Evolutionary conservation across 2,797 vertebrate genomes (phyloP), one percentile per base, ranked within the genome.

Genomic region (Sarcophilus harrisii): DNA sequence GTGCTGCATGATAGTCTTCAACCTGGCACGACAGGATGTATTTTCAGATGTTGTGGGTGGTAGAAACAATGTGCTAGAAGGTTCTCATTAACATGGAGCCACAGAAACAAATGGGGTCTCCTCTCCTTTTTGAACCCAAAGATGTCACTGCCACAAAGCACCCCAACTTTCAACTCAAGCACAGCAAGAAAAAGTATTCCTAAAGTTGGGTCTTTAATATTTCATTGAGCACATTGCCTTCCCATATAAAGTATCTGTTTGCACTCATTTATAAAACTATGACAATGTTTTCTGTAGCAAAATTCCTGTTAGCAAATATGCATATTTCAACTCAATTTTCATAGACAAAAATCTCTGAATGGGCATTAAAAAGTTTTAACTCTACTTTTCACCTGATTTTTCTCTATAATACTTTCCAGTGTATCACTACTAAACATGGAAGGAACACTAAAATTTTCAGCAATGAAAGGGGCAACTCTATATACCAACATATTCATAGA

Each of bases 71-170:
- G 57, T 52, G 55, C 95, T 81, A 57, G 1, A 90, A 94, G 52
- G 16, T 45, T 32, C 90, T 91, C 49, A 2, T 92, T 97, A 62
- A 18, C 55, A 60, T 30, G 90, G 49, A 58, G 73, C n/a, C 21
- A 58, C 92, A 95, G 58, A 93, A 97, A 57, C n/a, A 90, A 96
- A 95, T 62, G 81, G 58, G 52, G 58, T 57, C 4, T 27, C 55
- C 9, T 66, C 57, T 93, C 57, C 60, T 66, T 12, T 4, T 28
- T 60, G 55, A 93, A 66, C 32, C 49, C 92, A 11, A 27, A 92
- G 54, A 60, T 45, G 32, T 49, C 58, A 90, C 55, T 59, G 49
- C 4, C 32, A 58, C 58, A 94, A 93, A 95, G 93, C 14, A 73
- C 38, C n/a, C 93, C 94, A 62, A 87, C 21, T 10, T 45, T 10